Evolutionary conservation across 2,113 vertebrate species (phyloP).

Genomic region (Bothrops jararaca): DNA sequence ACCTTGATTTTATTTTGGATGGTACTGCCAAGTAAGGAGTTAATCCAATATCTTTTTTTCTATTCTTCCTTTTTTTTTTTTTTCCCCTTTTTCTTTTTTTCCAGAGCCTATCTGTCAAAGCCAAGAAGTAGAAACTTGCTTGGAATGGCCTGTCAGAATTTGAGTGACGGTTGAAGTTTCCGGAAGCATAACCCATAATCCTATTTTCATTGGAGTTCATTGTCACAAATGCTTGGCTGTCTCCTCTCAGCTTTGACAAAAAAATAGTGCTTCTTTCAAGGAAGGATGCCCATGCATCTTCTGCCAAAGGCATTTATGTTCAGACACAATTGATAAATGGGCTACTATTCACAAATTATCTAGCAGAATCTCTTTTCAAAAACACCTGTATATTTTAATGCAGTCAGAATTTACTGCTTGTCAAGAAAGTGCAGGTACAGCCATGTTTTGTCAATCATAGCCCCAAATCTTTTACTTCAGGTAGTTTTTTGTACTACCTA

Average conservation of each 20-base stretch:
- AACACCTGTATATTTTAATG: conserved; percentile 63
- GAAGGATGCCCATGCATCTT: conserved; percentile 39
- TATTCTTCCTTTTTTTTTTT: not conserved
- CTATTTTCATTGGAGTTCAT: conserved; percentile 55
- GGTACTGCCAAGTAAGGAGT: not conserved
- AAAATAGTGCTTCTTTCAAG: conserved; percentile 32
- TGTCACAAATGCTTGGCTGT: conserved; percentile 40
- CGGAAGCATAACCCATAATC: conserved; percentile 59
- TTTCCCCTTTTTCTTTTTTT: not conserved
- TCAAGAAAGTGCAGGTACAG: conserved; percentile 48
- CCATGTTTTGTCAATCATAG: conserved; percentile 54
- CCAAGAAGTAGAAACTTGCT: conserved; percentile 53
- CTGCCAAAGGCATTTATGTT: conserved; percentile 37
- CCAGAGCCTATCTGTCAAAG: conserved; percentile 30
- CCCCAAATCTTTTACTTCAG: conserved; percentile 56
- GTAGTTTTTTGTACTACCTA: conserved; percentile 56
- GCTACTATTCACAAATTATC: conserved; percentile 59
- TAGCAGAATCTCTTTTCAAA: conserved; percentile 50
- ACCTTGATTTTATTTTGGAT: not conserved
- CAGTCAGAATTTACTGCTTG: conserved; percentile 60
- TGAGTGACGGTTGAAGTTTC: conserved; percentile 62
- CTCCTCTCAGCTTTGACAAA: conserved; percentile 33
- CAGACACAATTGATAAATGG: conserved; percentile 53
- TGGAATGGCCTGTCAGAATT: conserved; percentile 55
- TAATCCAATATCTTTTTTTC: not conserved